A percentile compares a stretch with the other conserved stretches of the same genome.
Conservation (phyloP, 64 coral and sea anemone genomes). For the Anthopleura sola region DNA sequence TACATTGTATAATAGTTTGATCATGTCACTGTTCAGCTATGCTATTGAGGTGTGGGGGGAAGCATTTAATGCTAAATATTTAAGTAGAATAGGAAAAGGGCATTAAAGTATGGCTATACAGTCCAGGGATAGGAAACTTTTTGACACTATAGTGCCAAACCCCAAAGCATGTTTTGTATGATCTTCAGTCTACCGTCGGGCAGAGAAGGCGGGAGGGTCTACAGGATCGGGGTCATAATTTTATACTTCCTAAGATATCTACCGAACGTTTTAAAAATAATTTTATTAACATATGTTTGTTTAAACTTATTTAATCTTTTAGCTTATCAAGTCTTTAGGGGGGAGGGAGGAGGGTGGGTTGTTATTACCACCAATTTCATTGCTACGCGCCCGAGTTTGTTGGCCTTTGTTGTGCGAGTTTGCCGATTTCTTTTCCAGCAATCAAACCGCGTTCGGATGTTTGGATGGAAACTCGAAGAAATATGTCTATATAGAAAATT, state of each 20-base stretch:
- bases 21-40: conserved; percentile 18
- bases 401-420: too few relatives aligned
- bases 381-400: too few relatives aligned
- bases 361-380: too few relatives aligned
- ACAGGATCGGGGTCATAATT: background rate
- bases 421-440: too few relatives aligned
- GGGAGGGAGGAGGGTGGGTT: too few relatives aligned
- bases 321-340: background rate
- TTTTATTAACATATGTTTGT: background rate
- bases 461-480: too few relatives aligned
- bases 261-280: background rate
- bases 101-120: background rate
- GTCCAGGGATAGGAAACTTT: background rate
- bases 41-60: conserved; percentile 23
- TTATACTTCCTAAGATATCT: background rate
- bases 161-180: background rate
- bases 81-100: background rate
- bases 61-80: conserved; percentile 5
- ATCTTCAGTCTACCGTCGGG: background rate
- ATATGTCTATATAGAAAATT: too few relatives aligned
- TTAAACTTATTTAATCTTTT: background rate
- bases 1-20: conserved; percentile 17
- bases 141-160: background rate
- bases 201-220: background rate
- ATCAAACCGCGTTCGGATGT: too few relatives aligned